Conservation (phyloP, 2,797 vertebrate species). For the Gouania willdenowi region DNA sequence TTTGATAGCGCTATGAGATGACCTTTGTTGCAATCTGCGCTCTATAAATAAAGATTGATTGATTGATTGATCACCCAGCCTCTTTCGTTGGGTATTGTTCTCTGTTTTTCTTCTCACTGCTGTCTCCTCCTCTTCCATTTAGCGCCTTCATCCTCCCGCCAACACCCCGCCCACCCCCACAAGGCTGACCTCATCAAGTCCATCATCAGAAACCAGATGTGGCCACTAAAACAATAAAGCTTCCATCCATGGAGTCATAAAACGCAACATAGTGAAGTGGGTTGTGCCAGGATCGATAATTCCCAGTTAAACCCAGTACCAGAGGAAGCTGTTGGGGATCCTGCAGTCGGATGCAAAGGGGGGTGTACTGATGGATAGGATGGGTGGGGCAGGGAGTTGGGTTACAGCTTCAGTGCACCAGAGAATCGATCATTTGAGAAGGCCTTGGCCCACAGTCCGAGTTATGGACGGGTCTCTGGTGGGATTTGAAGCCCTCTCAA, state of each 20-base stretch:
- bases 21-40: too few species aligned
- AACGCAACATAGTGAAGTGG: conserved; percentile 67
- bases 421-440: conserved; percentile 62
- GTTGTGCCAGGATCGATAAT: conserved; percentile 54
- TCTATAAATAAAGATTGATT: too few species aligned
- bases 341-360: conserved; percentile 35
- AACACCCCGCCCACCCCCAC: neutral
- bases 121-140: conserved; percentile 35
- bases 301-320: conserved; percentile 56
- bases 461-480: conserved; percentile 35
- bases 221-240: conserved; percentile 66
- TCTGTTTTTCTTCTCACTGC: too few species aligned
- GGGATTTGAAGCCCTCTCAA: conserved; percentile 25
- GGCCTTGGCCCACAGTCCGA: conserved; percentile 35
- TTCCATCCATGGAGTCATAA: conserved; percentile 57
- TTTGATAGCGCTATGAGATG: too few species aligned
- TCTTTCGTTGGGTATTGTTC: too few species aligned
- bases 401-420: conserved; percentile 71
- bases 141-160: conserved; percentile 11
- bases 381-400: conserved; percentile 51
- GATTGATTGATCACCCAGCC: too few species aligned
- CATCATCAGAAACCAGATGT: conserved; percentile 70
- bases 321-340: conserved; percentile 45
- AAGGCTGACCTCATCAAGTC: conserved; percentile 54
- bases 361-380: conserved; percentile 38